Conservation (phyloP, 2,888 invertebrate genomes). For the Sinopyrophorus schimmeli region DNA sequence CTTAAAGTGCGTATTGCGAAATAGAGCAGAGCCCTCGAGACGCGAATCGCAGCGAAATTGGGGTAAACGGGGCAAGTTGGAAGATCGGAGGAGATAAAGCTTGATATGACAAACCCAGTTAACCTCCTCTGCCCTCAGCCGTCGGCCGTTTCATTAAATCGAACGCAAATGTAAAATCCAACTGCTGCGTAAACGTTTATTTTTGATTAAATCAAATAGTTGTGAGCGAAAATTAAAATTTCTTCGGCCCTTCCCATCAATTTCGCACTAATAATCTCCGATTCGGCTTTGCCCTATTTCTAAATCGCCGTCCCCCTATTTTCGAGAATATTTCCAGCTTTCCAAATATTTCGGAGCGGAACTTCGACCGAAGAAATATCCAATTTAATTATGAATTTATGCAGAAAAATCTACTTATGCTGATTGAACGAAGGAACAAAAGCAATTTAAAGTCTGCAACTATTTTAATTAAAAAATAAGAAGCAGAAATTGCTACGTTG, state of each 20-base stretch:
- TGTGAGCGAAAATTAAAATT: conserved; percentile 11
- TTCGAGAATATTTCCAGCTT: no score
- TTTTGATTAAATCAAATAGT: conserved; percentile 9
- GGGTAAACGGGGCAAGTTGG: conserved; percentile 28
- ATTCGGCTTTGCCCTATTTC: no score
- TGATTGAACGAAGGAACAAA: conserved; percentile 4
- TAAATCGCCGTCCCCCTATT: no score
- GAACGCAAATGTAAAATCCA: conserved; percentile 21
- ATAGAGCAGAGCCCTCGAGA: conserved; percentile 24
- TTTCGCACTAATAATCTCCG: no score
- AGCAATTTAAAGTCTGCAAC: conserved; percentile 14
- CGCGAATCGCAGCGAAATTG: conserved; percentile 25
- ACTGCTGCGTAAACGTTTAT: conserved; percentile 10
- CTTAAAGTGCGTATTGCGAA: conserved; percentile 22
- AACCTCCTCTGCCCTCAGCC: conserved; percentile 21
- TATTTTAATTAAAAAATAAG: conserved; percentile 25
- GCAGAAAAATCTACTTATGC: conserved; percentile 5
- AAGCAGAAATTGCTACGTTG: conserved; percentile 8
- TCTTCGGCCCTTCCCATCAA: no score
- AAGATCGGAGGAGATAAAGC: conserved; percentile 28
- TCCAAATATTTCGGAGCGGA: no score
- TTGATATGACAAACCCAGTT: conserved; percentile 29
- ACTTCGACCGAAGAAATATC: no score
- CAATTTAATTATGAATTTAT: conserved; percentile 14
- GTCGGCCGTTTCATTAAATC: conserved; percentile 27